Evolutionary conservation across 1,140 invertebrate species (phyloP), one percentile per base, ranked within the genome.

Genomic region (Megathymus violae): DNA sequence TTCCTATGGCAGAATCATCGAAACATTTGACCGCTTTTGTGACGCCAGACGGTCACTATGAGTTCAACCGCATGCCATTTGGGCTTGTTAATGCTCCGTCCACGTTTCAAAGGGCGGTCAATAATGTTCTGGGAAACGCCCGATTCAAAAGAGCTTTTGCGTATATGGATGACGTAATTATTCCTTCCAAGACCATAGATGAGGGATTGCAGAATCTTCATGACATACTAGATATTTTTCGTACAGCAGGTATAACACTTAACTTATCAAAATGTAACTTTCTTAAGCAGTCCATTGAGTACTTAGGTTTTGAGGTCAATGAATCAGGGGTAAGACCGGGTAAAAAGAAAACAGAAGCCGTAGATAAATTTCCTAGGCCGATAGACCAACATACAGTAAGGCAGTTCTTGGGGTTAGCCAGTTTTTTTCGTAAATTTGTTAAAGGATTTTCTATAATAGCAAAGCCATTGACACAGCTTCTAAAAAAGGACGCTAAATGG

Each of bases 361-460:
- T 71, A 9, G 38, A 34, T 1, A 43, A 65, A 5, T 71, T 65
- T 31, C 65, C 69, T 22, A 22, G 10, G 6, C 65, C 65, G 0
- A 36, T 7, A 13, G 38, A 67, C 19, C 51, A 59, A 16, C 62
- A 72, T 15, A 43, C 65, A 4, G 62, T 69, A 4, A 48, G 66
- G 9, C 70, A 72, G 14, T 69, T 72, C 38, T 13, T 65, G 70
- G 48, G 62, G 74, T 10, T 67, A 62, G 50, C 70, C 54, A 46
- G 82, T 79, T 79, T 65, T 81, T 87, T 69, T 51, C 14, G 80
- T 7, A 66, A 65, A 64, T 89, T 88, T 62, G 51, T 87, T 0
- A 43, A 58, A 38, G 56, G 67, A 4, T 86, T 77, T 63, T 74
- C 76, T 0, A 48, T 43, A 9, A 74, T 71, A 22, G 72, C 74